These are phyloP conservation scores for Eupithecia inturbata DNA, from an alignment of 2,888 invertebrate genomes.

Conservation along the genomic window DNA sequence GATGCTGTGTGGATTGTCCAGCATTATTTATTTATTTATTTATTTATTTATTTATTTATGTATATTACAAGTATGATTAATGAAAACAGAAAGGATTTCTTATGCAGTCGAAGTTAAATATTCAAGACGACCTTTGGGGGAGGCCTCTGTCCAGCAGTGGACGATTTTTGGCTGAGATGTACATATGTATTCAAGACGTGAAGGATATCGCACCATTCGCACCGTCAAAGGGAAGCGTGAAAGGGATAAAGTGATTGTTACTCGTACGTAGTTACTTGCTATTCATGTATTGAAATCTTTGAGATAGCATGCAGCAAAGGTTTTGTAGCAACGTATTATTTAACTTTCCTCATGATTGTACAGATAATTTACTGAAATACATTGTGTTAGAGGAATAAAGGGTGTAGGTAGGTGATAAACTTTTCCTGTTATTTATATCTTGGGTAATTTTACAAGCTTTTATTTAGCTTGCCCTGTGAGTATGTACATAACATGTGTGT, in stretches of 20 bases:
- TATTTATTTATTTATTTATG: too few relatives aligned
- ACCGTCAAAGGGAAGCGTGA: slow-evolving; percentile 56
- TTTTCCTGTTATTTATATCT: not conserved
- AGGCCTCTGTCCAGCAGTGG: not conserved
- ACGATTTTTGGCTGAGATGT: not conserved
- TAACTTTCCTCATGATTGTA: slow-evolving; percentile 39
- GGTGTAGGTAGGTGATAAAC: not conserved
- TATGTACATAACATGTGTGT: too few relatives aligned
- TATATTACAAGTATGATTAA: not conserved
- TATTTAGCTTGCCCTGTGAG: too few relatives aligned
- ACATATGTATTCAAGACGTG: not conserved
- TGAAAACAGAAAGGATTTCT: not conserved
- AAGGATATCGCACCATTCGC: slow-evolving; percentile 7
- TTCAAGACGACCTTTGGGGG: not conserved
- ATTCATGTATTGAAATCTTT: slow-evolving; percentile 63
- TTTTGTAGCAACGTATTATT: slow-evolving; percentile 28
- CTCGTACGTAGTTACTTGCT: slow-evolving; percentile 32
- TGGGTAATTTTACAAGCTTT: too few relatives aligned
- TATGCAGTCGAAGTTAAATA: not conserved
- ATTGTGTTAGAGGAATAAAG: not conserved
- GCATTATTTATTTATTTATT: too few relatives aligned
- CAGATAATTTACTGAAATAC: slow-evolving; percentile 8
- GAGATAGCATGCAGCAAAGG: slow-evolving; percentile 45
- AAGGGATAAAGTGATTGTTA: slow-evolving; percentile 57
- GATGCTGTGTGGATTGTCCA: too few relatives aligned